phyloP scores from a whole-genome alignment of 1,140 invertebrate species.

The Monomorium pharaonis region DNA sequence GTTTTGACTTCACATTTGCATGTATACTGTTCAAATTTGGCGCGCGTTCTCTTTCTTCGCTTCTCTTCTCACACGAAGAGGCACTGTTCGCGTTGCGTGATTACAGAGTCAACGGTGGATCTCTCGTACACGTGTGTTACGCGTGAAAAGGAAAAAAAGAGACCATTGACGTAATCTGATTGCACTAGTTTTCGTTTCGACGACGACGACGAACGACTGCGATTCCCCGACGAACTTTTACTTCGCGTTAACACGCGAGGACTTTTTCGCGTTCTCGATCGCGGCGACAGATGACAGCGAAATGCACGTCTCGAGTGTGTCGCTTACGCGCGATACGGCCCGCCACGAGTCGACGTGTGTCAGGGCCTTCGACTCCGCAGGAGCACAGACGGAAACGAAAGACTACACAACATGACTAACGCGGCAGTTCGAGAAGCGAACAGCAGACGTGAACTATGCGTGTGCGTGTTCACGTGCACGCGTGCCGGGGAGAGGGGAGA shows the following conservation, averaged over 20 bases:
- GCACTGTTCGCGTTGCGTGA: background rate
- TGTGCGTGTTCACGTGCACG: conserved; percentile 57
- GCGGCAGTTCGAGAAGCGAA: conserved; percentile 69
- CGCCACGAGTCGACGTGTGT: conserved; percentile 77
- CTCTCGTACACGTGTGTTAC: background rate
- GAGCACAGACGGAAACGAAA: conserved; percentile 82
- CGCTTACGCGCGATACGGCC: conserved; percentile 67
- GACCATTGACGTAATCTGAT: background rate
- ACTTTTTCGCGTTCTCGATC: background rate
- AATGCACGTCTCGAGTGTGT: conserved; percentile 1
- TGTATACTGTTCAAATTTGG: background rate
- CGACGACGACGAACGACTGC: background rate
- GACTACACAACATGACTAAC: conserved; percentile 82
- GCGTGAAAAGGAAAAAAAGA: background rate
- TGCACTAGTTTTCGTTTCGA: background rate
- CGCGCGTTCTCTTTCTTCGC: background rate
- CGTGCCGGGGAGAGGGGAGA: conserved; percentile 31
- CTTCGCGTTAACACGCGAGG: background rate
- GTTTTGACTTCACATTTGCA: background rate
- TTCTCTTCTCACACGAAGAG: background rate
- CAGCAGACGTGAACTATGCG: conserved; percentile 40
- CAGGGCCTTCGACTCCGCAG: conserved; percentile 80
- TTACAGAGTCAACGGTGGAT: background rate
- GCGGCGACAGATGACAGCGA: conserved; percentile 31
- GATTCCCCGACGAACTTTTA: conserved; percentile 7